Conservation (phyloP, 2,113 vertebrate species). For the Gorsachius goisagi region DNA sequence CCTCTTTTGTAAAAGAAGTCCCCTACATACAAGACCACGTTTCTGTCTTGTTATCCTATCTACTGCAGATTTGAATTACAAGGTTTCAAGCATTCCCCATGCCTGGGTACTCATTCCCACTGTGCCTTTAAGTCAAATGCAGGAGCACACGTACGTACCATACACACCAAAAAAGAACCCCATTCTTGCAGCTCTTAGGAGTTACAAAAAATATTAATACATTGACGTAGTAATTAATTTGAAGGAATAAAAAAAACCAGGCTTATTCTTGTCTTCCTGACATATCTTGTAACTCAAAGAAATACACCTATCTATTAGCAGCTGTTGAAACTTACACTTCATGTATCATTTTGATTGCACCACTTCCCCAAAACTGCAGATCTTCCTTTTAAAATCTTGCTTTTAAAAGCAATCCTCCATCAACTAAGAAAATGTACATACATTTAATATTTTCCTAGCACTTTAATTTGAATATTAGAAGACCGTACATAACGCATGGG, state of each 20-base stretch:
- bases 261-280: neutral
- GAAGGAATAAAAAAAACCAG: neutral
- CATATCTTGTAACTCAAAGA: neutral
- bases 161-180: neutral
- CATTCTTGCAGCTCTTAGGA: neutral
- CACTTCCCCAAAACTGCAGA: neutral
- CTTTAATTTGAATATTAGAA: neutral
- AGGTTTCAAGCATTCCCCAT: neutral
- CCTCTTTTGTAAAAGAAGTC: neutral
- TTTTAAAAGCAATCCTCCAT: neutral
- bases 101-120: neutral
- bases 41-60: neutral
- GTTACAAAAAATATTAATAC: neutral
- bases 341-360: neutral
- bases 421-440: neutral
- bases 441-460: neutral
- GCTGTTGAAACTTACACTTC: neutral
- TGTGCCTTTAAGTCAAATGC: neutral
- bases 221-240: neutral
- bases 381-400: neutral
- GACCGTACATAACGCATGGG: fast-evolving
- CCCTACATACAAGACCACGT: neutral
- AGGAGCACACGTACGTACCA: neutral
- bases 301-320: neutral
- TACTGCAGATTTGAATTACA: neutral